Conservation (phyloP, 2,113 vertebrate genomes). For the Romanogobio albipinnatus region DNA sequence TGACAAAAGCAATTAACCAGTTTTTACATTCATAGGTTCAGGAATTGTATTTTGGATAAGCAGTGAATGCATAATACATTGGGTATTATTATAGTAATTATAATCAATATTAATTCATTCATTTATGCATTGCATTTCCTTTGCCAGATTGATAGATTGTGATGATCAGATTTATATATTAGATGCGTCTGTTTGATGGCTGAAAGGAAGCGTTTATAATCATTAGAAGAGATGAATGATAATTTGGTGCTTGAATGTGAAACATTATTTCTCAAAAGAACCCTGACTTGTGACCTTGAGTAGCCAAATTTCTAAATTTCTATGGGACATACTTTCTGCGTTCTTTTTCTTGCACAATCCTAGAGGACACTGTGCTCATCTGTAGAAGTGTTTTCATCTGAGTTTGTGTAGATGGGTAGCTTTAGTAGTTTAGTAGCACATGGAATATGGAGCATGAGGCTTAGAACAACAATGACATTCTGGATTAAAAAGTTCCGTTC, state of each 20-base stretch:
- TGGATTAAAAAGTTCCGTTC: slow-evolving; percentile 76
- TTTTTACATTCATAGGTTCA: slow-evolving; percentile 34
- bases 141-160: background rate
- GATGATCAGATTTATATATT: background rate
- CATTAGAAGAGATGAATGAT: background rate
- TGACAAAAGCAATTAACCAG: slow-evolving; percentile 26
- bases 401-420: slow-evolving; percentile 1
- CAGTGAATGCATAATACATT: slow-evolving; percentile 24
- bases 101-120: slow-evolving; percentile 20
- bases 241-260: background rate
- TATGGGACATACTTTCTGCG: background rate
- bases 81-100: background rate
- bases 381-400: background rate
- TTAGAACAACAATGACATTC: slow-evolving; percentile 70
- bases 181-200: background rate
- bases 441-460: slow-evolving; percentile 65
- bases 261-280: background rate
- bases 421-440: slow-evolving; percentile 51
- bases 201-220: too few species aligned
- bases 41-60: slow-evolving; percentile 24
- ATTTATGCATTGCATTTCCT: background rate
- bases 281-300: background rate
- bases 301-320: background rate
- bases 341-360: background rate
- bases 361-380: background rate